phyloP scores from a whole-genome alignment of 2,113 vertebrate species.

The Neogobius melanostomus region DNA sequence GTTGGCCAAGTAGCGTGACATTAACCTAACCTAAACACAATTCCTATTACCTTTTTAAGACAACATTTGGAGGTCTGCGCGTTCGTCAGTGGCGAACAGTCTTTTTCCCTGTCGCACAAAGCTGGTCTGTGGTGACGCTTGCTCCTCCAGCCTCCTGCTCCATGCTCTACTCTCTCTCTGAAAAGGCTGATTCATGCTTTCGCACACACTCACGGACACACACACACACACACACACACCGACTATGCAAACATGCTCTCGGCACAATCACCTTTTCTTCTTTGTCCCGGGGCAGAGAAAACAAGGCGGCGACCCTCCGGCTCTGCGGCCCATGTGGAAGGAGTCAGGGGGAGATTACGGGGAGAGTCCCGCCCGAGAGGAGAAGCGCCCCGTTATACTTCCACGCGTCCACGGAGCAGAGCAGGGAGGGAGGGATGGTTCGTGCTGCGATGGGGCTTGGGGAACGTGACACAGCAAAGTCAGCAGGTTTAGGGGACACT shows the following conservation, averaged over 20 bases:
- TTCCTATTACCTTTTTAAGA: slow-evolving; percentile 42
- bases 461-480: slow-evolving; percentile 56
- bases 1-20: no score
- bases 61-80: slow-evolving; percentile 69
- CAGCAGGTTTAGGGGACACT: slow-evolving; percentile 44
- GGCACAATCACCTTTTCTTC: slow-evolving; percentile 77
- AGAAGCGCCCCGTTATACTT: no score
- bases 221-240: slow-evolving; percentile 41
- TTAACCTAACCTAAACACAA: no score
- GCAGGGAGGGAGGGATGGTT: no score
- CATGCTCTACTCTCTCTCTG: slow-evolving; percentile 43
- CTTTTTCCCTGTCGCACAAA: slow-evolving; percentile 60
- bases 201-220: slow-evolving; percentile 55
- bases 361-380: no score
- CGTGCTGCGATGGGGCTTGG: no score
- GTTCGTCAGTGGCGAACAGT: slow-evolving; percentile 38
- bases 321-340: slow-evolving; percentile 71
- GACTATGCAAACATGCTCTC: slow-evolving; percentile 62
- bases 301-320: slow-evolving; percentile 66
- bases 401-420: no score
- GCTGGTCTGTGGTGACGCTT: slow-evolving; percentile 72
- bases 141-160: slow-evolving; percentile 60
- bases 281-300: slow-evolving; percentile 72
- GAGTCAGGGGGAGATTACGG: slow-evolving; percentile 72
- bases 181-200: slow-evolving; percentile 77